Evolutionary conservation across 1,140 invertebrate species (phyloP), one percentile per base, ranked within the genome.

Genomic region (Potamilus streckersoni): DNA sequence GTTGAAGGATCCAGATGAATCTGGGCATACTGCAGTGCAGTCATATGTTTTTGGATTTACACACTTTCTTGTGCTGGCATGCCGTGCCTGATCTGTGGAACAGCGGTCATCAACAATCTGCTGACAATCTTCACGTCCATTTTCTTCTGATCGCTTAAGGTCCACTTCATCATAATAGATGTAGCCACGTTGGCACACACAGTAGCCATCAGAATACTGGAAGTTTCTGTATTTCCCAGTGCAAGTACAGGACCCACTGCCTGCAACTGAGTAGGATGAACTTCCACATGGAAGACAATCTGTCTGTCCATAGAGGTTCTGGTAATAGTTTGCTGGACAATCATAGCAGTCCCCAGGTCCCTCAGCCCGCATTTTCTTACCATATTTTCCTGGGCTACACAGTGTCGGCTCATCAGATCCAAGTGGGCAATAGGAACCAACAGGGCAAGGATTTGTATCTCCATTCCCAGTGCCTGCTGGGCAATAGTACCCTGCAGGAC

Each of bases 401-500:
- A 84, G 79, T 0, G 72, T 79, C 11, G 80, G 74, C 23, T 69
- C 31, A 17, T 78, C 71, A 1, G 85, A 83, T 19, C 83, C 83
- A 23, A 75, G 20, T 20, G 88, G 88, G 69, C 88, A 89, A 74
- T 87, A 89, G 17, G 81, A 86, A 5, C 88, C 87, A 38, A 80
- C 76, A 16, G 82, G 81, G 70, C 88, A 89, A 17, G 84, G 82
- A 58, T 85, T 82, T 14, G 78, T 67, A 17, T 83, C 81, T 38
- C 83, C 84, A 79, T 86, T 78, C 13, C 81, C 82, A 8, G 87
- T 87, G 16, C 85, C 85, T n/a, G 59, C 81, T 14, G 87, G 87
- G 71, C 88, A 89, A 76, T 85, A 88, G 74, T 84, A 89, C 8
- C 88, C 88, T 20, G 81, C 81, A 8, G 87, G 88, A 71, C 88